Evolutionary conservation across 2,888 invertebrate genomes (phyloP).

Genomic region (Uloborus plumipes): DNA sequence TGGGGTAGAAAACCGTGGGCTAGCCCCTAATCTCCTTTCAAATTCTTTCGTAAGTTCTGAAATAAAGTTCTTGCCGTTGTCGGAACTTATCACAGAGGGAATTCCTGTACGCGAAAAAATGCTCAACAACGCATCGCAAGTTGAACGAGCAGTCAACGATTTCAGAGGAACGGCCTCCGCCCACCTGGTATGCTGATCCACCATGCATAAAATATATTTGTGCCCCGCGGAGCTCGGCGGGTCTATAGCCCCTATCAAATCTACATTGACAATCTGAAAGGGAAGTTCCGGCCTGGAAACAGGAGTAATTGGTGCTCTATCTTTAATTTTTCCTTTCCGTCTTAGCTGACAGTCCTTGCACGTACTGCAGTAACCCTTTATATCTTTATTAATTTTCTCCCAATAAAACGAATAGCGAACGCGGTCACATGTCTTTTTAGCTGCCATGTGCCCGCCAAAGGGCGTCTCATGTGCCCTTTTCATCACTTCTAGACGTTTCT

Average conservation of each 20-base stretch:
- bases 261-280: conserved; percentile 6
- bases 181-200: conserved; percentile 8
- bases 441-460: neutral
- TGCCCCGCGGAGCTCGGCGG: neutral
- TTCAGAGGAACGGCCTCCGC: neutral
- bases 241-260: neutral
- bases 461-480: conserved; percentile 2
- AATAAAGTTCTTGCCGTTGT: conserved; percentile 14
- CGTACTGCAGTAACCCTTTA: neutral
- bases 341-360: neutral
- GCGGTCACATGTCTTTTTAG: conserved; percentile 5
- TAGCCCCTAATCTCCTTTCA: neutral
- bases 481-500: neutral
- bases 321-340: neutral
- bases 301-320: neutral
- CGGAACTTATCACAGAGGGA: neutral
- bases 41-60: neutral
- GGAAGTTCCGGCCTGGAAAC: neutral
- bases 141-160: neutral
- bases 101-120: conserved; percentile 12
- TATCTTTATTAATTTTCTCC: neutral
- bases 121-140: neutral
- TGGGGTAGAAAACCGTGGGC: neutral
- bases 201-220: neutral
- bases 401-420: conserved; percentile 6